Evolutionary conservation across 2,888 invertebrate genomes (phyloP), one percentile per base, ranked within the genome.

Genomic region (Alloscopus bannaensis): DNA sequence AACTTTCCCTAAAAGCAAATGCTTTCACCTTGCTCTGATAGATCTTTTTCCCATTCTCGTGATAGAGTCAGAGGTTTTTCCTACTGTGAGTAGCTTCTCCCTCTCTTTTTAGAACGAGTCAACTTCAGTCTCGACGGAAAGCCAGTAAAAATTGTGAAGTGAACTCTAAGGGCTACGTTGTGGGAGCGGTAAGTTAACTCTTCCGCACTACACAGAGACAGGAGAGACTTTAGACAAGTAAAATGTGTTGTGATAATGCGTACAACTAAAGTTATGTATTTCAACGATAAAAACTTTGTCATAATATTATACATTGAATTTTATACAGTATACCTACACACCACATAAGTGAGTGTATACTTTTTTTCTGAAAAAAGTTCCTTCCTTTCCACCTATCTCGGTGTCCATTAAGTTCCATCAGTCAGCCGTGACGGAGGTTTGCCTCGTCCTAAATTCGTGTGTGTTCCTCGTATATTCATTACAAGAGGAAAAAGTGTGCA

Each of bases 291-390:
- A 59, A 36, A 60, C 1, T 62, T 62, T 59, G 59, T 59, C 60
- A 62, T 62, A 60, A 60, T 60, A 36, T 60, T 60, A 60, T 36
- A 60, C 8, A 52, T n/a, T n/a, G n/a, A n/a, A n/a, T n/a, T n/a
- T n/a, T 18, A 45, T 18, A 45, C 45, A 20, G 20, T 11, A 11
- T 45, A 45, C 45, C 45, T 18, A 18, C 45, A 45, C 20, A 18
- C 45, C 45, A n/a, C n/a, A n/a, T n/a, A n/a, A n/a, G n/a, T n/a
- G n/a, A n/a, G n/a, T n/a, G n/a, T 45, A 16, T 45, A 16, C n/a
- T 18, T 45, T 45, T 16, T 45, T 45, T 16, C 45, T 16, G 18
- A 16, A 45, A 45, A 45, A 36, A 36, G 13, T 50, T 22, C 22
- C 20, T 50, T 18, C 20, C 50, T 3, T 18, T 50, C 22, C 4